Evolutionary conservation across 2,888 invertebrate species (phyloP).

Genomic region (Stramonita haemastoma): DNA sequence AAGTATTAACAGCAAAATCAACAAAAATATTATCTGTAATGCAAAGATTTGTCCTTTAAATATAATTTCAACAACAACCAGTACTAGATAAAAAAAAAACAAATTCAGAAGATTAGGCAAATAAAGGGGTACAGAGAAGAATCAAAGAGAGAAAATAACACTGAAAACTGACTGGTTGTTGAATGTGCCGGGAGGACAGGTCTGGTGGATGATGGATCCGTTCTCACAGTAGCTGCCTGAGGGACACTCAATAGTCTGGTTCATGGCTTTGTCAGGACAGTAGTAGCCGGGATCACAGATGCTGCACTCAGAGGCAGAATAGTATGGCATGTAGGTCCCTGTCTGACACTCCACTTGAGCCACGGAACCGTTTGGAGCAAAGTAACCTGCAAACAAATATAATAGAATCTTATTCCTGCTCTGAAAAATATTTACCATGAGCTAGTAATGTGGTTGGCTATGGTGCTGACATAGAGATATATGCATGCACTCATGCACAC

Average conservation of each 20-base stretch:
- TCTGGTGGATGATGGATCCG: conserved; percentile 65
- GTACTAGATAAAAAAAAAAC: background rate
- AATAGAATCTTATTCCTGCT: too few species aligned
- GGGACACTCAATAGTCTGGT: conserved; percentile 67
- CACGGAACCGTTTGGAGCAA: conserved; percentile 68
- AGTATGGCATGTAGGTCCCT: conserved; percentile 69
- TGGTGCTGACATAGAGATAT: too few species aligned
- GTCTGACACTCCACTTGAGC: conserved; percentile 69
- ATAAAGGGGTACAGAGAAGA: background rate
- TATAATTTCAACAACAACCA: too few species aligned
- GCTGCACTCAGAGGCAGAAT: conserved; percentile 63
- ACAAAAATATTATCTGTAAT: too few species aligned
- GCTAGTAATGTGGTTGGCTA: too few species aligned
- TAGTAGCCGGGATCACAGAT: conserved; percentile 73
- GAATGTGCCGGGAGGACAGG: conserved; percentile 74
- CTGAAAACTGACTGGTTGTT: conserved; percentile 61
- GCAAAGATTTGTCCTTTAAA: too few species aligned
- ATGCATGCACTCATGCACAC: too few species aligned
- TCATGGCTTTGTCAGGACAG: conserved; percentile 72
- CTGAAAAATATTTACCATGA: too few species aligned
- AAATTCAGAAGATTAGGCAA: background rate
- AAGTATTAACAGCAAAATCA: too few species aligned
- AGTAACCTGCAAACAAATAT: conserved; percentile 66
- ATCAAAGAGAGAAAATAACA: background rate
- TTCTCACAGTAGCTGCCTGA: conserved; percentile 72